phyloP scores from a whole-genome alignment of 2,113 vertebrate species.

The Gallinago media region DNA sequence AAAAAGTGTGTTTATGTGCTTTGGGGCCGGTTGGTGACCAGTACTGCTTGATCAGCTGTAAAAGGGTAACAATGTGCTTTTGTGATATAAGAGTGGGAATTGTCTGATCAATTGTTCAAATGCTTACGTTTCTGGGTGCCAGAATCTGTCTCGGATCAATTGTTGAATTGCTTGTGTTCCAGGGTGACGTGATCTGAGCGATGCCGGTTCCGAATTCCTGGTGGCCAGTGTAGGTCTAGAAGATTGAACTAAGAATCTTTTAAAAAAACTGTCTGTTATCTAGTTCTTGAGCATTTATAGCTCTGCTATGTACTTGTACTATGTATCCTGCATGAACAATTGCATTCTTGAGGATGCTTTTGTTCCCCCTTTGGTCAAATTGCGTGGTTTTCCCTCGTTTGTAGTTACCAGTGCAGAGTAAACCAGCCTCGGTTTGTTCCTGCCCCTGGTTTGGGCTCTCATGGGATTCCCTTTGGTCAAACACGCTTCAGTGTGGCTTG shows the following conservation, averaged over 20 bases:
- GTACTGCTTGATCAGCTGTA: slow-evolving; percentile 60
- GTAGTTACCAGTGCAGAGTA: background rate
- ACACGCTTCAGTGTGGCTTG: rapidly evolving
- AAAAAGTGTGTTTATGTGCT: background rate
- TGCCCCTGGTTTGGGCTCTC: background rate
- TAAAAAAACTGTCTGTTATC: rapidly evolving
- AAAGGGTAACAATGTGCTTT: slow-evolving; percentile 62
- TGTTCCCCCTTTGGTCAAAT: background rate
- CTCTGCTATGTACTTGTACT: too few species aligned
- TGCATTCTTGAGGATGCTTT: background rate
- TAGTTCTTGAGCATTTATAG: background rate
- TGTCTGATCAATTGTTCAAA: slow-evolving; percentile 37
- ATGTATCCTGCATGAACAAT: background rate
- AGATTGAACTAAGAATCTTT: background rate
- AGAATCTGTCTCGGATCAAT: slow-evolving; percentile 47
- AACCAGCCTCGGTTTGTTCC: background rate
- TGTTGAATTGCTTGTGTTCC: background rate
- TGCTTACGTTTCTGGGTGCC: background rate
- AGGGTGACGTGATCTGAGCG: background rate
- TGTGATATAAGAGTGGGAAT: slow-evolving; percentile 60
- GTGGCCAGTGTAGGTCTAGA: background rate
- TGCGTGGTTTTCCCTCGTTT: background rate
- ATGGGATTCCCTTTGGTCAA: background rate
- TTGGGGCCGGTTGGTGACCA: slow-evolving; percentile 55
- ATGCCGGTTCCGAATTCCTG: rapidly evolving